Evolutionary conservation across 2,888 invertebrate genomes (phyloP), one percentile per base, ranked within the genome.

Genomic region (Erebia aethiops): DNA sequence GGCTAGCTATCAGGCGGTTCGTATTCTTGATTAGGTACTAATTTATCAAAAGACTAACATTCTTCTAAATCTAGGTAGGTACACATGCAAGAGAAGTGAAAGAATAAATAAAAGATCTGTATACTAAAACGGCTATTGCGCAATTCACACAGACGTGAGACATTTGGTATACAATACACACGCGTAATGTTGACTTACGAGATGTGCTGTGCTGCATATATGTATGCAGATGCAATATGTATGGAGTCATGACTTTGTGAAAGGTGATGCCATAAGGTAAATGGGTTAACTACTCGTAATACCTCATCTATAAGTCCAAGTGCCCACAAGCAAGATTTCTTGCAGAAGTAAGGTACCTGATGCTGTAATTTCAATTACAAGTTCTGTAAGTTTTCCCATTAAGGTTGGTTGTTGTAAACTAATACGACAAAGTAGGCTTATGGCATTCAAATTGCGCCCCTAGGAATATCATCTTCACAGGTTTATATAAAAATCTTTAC

Each of bases 131-230:
- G 46, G 57, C 43, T 70, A 52, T 71, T 73, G 69, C 72, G 76
- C 72, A 75, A 76, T 78, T 69, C 51, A 54, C 61, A 18, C 71
- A 73, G 70, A 73, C 73, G 74, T 71, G 18, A 56, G 60, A 43
- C 18, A 66, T 65, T 74, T 73, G 71, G 70, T 75, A 70, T 63
- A 76, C 74, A 75, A 69, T 75, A 72, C 71, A 57, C 74, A 26
- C 26, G 75, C 75, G 74, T 76, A 74, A 73, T 62, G 65, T 68
- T 58, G 66, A 62, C 71, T 66, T 54, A 69, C 65, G 52, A 69
- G 67, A 61, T 71, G 54, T 63, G 60, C 26, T 51, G 62, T 46
- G 13, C 21, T 54, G 58, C 49, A 64, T 69, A 71, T 63, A 46
- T n/a, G n/a, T 52, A 71, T 63, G 61, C 54, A 46, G 56, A 35